phyloP scores from a whole-genome alignment of 1,140 invertebrate genomes.

The Pectinophora gossypiella region DNA sequence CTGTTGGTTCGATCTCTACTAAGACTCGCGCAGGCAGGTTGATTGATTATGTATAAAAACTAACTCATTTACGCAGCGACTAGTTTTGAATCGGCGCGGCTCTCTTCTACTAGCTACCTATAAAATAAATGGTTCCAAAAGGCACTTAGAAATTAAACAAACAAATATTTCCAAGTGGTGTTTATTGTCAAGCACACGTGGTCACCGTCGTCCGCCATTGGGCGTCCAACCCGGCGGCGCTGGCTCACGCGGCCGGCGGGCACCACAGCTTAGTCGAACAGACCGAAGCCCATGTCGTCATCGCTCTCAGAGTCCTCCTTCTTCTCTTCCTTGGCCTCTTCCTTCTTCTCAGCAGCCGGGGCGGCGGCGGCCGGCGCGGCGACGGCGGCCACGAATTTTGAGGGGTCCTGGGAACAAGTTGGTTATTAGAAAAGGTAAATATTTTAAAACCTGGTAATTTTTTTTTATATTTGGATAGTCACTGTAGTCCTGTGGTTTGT shows the following conservation, averaged over 20 bases:
- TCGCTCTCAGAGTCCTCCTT: constrained; percentile 91
- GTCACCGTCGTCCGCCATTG: constrained; percentile 39
- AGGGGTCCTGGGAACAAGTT: constrained; percentile 85
- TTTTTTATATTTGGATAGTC: too few species aligned
- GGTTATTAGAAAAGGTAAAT: too few species aligned
- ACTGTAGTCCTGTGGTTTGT: neutral
- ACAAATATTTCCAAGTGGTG: constrained; percentile 14
- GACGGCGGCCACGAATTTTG: constrained; percentile 91
- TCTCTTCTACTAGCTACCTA: too few species aligned
- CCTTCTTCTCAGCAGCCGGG: constrained; percentile 76
- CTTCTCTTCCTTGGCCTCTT: constrained; percentile 88
- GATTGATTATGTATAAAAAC: too few species aligned
- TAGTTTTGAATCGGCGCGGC: too few species aligned
- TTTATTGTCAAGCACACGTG: constrained; percentile 29
- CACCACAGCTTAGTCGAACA: constrained; percentile 87
- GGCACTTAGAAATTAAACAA: constrained; percentile 29
- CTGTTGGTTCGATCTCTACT: too few species aligned
- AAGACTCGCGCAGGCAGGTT: too few species aligned
- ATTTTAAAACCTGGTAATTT: too few species aligned
- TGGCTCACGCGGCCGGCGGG: constrained; percentile 2
- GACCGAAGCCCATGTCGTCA: constrained; percentile 98
- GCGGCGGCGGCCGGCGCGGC: constrained; percentile 81
- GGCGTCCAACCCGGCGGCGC: constrained; percentile 51
- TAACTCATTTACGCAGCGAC: too few species aligned
- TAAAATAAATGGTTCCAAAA: too few species aligned